Conservation (phyloP, 2,113 vertebrate genomes). For the Zosterops lateralis region DNA sequence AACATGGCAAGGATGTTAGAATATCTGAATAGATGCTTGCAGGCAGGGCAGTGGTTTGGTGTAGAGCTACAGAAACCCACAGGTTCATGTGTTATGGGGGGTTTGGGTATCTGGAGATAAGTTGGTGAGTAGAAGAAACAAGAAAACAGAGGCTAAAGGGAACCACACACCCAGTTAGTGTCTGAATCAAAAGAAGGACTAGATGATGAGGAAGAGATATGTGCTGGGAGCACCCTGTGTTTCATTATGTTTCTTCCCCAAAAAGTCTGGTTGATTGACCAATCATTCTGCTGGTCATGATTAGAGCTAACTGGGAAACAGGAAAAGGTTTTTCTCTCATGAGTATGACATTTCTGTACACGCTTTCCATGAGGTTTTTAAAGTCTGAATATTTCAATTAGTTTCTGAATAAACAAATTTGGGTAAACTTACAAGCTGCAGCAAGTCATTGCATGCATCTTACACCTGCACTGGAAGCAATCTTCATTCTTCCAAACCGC, state of each 20-base stretch:
- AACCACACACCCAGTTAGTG: neutral
- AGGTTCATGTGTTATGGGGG: neutral
- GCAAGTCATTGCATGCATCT: conserved; percentile 47
- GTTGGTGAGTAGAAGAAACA: neutral
- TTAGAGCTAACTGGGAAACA: neutral
- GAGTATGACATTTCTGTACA: neutral
- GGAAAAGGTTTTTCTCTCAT: neutral
- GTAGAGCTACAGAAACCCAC: neutral
- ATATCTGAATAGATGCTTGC: neutral
- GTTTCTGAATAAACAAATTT: neutral
- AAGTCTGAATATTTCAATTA: neutral
- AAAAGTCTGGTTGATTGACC: neutral
- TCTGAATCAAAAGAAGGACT: neutral
- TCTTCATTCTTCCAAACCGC: conserved; percentile 55
- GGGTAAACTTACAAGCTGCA: conserved; percentile 59
- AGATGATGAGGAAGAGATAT: neutral
- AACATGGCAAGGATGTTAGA: neutral
- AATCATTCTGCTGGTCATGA: neutral
- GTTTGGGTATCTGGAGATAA: neutral
- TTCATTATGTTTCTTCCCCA: neutral
- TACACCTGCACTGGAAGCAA: conserved; percentile 60
- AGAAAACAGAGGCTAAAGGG: neutral
- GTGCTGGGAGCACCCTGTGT: neutral
- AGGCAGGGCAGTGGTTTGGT: neutral
- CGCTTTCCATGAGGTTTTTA: neutral